Percentiles rank a stretch among this genome's conserved stretches.
Evolutionary conservation across 1,140 invertebrate genomes (phyloP).

Genomic region (Drosophila truncata): DNA sequence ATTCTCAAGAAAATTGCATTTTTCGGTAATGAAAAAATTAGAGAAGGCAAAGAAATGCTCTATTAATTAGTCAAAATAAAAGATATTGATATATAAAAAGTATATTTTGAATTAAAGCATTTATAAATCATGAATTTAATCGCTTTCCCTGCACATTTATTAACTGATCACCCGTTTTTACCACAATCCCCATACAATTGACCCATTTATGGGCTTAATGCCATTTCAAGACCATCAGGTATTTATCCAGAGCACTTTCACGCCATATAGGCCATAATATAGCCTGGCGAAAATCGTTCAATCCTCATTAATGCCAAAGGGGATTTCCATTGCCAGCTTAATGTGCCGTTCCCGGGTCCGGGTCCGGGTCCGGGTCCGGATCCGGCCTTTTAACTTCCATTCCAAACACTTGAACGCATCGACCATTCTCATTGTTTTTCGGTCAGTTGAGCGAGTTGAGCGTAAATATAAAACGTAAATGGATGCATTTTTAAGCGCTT

Average conservation of each 20-base stretch:
- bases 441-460: constrained; percentile 29
- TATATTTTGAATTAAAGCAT: background rate
- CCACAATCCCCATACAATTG: background rate
- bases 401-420: constrained; percentile 27
- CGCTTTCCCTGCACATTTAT: too few relatives aligned
- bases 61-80: constrained; percentile 4
- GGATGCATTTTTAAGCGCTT: constrained; percentile 77
- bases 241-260: constrained; percentile 36
- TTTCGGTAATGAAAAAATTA: background rate
- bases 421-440: constrained; percentile 59
- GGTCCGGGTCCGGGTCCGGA: background rate
- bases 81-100: background rate
- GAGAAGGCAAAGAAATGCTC: background rate
- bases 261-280: constrained; percentile 31
- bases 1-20: constrained; percentile 1
- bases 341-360: constrained; percentile 53
- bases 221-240: constrained; percentile 12
- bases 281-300: constrained; percentile 75
- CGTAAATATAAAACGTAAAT: constrained; percentile 57
- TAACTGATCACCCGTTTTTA: background rate
- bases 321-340: constrained; percentile 71
- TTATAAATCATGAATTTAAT: background rate
- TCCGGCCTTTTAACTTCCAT: constrained; percentile 39
- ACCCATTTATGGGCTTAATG: constrained; percentile 21
- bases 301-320: constrained; percentile 76